Conservation (phyloP, 2,888 invertebrate genomes). For the Cloeon dipterum region DNA sequence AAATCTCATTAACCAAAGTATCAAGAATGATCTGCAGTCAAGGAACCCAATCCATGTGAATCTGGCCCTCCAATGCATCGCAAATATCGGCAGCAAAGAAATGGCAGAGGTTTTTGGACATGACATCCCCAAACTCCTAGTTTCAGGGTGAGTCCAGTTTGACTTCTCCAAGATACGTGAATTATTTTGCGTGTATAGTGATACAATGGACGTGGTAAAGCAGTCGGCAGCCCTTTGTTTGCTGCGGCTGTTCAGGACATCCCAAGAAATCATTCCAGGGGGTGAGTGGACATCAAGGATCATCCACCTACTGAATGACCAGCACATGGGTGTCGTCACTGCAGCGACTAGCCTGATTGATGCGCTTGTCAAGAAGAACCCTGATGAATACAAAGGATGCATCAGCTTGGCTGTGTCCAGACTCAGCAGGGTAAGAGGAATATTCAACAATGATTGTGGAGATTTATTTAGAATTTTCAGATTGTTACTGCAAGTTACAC, state of each 20-base stretch:
- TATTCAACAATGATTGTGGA: not conserved
- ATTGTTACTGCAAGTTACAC: conserved; percentile 98
- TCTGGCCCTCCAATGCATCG: conserved; percentile 95
- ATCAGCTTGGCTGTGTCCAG: conserved; percentile 94
- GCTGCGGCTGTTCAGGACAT: conserved; percentile 77
- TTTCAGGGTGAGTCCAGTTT: conserved; percentile 53
- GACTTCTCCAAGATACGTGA: too few species aligned
- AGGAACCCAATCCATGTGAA: conserved; percentile 95
- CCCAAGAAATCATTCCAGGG: conserved; percentile 87
- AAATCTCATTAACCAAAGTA: conserved; percentile 95
- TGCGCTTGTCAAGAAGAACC: conserved; percentile 93
- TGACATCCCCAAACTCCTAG: conserved; percentile 93
- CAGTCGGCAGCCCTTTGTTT: conserved; percentile 97
- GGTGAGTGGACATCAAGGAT: conserved; percentile 98
- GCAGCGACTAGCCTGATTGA: conserved; percentile 96
- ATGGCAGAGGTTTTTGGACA: conserved; percentile 99
- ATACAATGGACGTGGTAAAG: conserved; percentile 98
- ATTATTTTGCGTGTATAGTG: conserved; percentile 41
- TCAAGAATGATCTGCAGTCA: conserved; percentile 92
- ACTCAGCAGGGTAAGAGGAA: conserved; percentile 49
- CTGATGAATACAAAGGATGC: conserved; percentile 98
- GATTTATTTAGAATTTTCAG: conserved; percentile 20
- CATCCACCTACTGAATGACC: conserved; percentile 94
- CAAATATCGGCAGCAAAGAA: conserved; percentile 97
- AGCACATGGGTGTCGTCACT: conserved; percentile 98